A percentile compares a stretch with the other conserved stretches of the same genome.
Evolutionary conservation across 2,113 vertebrate species (phyloP).

Genomic region (Budorcas taxicolor): DNA sequence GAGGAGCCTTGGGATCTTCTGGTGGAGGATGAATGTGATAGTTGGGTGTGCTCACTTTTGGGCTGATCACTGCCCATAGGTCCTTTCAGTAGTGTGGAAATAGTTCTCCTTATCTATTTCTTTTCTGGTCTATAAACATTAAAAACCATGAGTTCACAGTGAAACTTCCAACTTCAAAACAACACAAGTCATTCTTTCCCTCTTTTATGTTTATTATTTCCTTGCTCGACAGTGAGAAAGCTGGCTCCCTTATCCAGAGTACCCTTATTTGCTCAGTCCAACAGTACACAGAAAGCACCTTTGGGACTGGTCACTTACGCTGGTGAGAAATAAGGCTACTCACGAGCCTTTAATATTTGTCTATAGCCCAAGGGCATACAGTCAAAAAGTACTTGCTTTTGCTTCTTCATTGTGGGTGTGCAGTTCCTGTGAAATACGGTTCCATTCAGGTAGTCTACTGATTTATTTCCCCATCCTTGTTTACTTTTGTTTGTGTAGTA

Average conservation of each 20-base stretch:
- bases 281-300: background rate
- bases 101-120: background rate
- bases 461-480: background rate
- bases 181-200: background rate
- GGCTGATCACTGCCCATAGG: background rate
- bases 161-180: background rate
- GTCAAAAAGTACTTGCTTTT: background rate
- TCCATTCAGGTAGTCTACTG: background rate
- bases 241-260: no score
- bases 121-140: background rate
- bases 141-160: background rate
- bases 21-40: background rate
- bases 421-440: background rate
- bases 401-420: background rate
- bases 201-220: no score
- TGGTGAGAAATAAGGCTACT: background rate
- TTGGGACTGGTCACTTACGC: background rate
- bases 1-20: background rate
- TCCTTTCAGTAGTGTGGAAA: background rate
- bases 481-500: background rate
- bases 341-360: background rate
- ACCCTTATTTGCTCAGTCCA: background rate
- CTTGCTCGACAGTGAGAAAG: background rate
- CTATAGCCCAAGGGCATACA: background rate
- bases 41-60: background rate